Conservation (phyloP, 2,888 invertebrate species). For the Cheilosia vernalis region DNA sequence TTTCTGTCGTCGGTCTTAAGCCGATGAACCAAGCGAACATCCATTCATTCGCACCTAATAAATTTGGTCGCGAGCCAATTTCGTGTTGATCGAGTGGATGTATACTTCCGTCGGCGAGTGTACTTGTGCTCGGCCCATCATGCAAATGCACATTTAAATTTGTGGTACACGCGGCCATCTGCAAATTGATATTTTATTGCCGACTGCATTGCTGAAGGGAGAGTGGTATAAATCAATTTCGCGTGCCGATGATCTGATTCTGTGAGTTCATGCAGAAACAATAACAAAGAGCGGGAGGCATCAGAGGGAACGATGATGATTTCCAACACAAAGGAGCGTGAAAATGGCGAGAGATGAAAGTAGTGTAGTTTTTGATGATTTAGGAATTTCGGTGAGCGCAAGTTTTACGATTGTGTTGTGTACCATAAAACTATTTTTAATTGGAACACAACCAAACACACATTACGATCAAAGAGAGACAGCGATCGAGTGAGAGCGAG, state of each 20-base stretch:
- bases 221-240: conserved; percentile 57
- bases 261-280: neutral
- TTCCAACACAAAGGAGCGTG: conserved; percentile 24
- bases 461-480: conserved; percentile 7
- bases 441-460: conserved; percentile 45
- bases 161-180: neutral
- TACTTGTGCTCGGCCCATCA: conserved; percentile 2
- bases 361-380: conserved; percentile 41
- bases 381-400: conserved; percentile 30
- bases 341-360: conserved; percentile 47
- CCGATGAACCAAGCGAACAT: conserved; percentile 7
- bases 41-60: conserved; percentile 54
- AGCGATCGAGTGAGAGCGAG: conserved; percentile 8
- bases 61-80: conserved; percentile 26
- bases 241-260: conserved; percentile 54
- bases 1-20: neutral
- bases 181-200: conserved; percentile 69
- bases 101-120: conserved; percentile 34
- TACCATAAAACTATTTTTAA: conserved; percentile 65
- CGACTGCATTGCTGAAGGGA: conserved; percentile 12
- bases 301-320: conserved; percentile 5
- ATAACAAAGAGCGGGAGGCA: neutral
- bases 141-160: conserved; percentile 30
- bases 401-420: conserved; percentile 14
- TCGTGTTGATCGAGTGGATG: conserved; percentile 5